Conservation (phyloP, 2,888 invertebrate species). For the Nebria brevicollis region DNA sequence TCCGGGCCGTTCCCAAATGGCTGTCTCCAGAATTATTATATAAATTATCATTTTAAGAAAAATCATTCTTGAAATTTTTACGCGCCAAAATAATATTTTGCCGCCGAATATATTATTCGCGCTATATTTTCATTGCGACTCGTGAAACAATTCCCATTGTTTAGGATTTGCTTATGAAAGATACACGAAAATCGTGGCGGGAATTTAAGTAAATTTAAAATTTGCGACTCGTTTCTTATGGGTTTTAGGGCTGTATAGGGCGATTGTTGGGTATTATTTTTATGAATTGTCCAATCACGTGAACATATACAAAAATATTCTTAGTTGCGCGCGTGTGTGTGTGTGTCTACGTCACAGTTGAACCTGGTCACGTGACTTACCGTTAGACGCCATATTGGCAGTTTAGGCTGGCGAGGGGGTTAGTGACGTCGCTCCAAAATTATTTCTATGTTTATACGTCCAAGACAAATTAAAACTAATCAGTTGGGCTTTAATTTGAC, state of each 20-base stretch:
- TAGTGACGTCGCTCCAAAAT: slow-evolving; percentile 61
- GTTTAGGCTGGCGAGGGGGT: slow-evolving; percentile 65
- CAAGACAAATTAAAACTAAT: slow-evolving; percentile 30
- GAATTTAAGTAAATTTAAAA: not conserved
- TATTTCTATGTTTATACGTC: slow-evolving; percentile 48
- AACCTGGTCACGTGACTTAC: slow-evolving; percentile 67
- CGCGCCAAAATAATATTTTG: not conserved
- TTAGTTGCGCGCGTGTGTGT: slow-evolving; percentile 37
- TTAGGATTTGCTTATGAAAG: not conserved
- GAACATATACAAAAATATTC: slow-evolving; percentile 39
- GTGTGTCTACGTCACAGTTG: slow-evolving; percentile 64
- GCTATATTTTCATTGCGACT: not conserved
- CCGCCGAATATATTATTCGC: not conserved
- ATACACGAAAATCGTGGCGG: not conserved
- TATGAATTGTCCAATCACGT: slow-evolving; percentile 23
- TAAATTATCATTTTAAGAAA: not conserved
- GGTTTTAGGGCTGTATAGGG: slow-evolving; percentile 3
- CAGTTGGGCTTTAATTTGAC: not conserved
- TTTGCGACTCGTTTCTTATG: not conserved
- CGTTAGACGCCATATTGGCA: slow-evolving; percentile 70
- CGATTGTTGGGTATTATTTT: slow-evolving; percentile 26
- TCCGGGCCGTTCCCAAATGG: slow-evolving; percentile 1
- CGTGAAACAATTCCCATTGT: not conserved
- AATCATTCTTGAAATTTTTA: not conserved
- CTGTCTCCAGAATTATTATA: not conserved